Conservation (phyloP, 2,797 vertebrate species). For the Propithecus deckenii region DNA sequence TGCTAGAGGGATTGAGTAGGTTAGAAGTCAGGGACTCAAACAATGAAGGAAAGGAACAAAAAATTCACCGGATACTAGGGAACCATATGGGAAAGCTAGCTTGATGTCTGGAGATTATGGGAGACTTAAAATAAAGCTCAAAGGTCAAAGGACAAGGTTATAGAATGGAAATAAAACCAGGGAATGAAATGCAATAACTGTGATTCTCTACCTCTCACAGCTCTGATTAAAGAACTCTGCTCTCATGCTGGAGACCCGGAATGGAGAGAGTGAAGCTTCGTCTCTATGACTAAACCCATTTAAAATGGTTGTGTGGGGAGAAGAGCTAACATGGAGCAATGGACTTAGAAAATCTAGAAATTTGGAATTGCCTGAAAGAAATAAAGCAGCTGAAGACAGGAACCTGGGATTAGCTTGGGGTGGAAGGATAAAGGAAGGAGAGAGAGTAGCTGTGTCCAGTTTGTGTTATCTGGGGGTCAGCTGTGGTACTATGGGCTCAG, state of each 20-base stretch:
- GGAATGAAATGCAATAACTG: not conserved
- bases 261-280: not conserved
- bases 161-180: slow-evolving; percentile 21
- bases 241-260: not conserved
- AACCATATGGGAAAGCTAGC: not conserved
- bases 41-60: not conserved
- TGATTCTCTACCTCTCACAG: not conserved
- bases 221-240: not conserved
- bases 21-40: slow-evolving; percentile 11
- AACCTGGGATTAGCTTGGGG: not conserved
- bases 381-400: not conserved
- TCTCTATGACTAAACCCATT: not conserved
- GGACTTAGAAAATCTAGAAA: not conserved
- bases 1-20: not conserved
- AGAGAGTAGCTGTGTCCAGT: not conserved
- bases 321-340: not conserved
- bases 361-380: slow-evolving; percentile 2
- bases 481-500: not conserved
- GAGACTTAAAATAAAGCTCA: not conserved
- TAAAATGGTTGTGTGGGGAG: not conserved
- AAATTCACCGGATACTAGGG: not conserved
- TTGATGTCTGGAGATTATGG: not conserved
- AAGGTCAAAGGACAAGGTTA: not conserved
- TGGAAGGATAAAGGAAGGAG: not conserved
- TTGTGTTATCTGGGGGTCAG: not conserved